Conservation (phyloP, 2,888 invertebrate species). For the Hyles lineata region DNA sequence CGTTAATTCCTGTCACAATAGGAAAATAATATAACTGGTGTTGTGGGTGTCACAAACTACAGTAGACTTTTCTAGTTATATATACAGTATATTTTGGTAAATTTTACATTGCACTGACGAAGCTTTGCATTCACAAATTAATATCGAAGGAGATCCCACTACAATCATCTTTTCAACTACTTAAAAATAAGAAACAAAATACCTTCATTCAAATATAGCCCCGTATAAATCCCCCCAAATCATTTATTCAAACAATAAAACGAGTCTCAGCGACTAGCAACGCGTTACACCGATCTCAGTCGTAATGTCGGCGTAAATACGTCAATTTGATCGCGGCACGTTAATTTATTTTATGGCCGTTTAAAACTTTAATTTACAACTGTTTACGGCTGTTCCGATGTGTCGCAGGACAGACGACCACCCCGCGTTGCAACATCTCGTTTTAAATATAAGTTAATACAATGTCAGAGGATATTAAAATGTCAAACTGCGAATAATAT, state of each 20-base stretch:
- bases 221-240: conserved; percentile 45
- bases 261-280: conserved; percentile 39
- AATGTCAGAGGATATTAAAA: too few relatives aligned
- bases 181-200: not conserved
- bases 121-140: too few relatives aligned
- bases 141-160: too few relatives aligned
- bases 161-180: too few relatives aligned
- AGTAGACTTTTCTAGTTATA: too few relatives aligned
- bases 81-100: too few relatives aligned
- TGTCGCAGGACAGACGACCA: conserved; percentile 42
- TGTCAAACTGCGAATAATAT: too few relatives aligned
- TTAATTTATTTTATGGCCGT: conserved; percentile 77
- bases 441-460: too few relatives aligned
- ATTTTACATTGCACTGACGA: too few relatives aligned
- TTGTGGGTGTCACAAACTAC: too few relatives aligned
- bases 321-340: conserved; percentile 58
- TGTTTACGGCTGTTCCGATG: conserved; percentile 67
- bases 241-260: conserved; percentile 48
- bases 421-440: conserved; percentile 34
- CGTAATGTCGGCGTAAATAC: conserved; percentile 65
- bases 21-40: too few relatives aligned
- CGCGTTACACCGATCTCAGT: conserved; percentile 52
- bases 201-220: conserved; percentile 31
- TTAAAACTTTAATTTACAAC: conserved; percentile 76
- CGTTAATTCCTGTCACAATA: too few relatives aligned